A percentile compares a stretch with the other conserved stretches of the same genome.
Evolutionary conservation across 2,888 invertebrate genomes (phyloP).

Genomic region (Stenolophus ochropezus): DNA sequence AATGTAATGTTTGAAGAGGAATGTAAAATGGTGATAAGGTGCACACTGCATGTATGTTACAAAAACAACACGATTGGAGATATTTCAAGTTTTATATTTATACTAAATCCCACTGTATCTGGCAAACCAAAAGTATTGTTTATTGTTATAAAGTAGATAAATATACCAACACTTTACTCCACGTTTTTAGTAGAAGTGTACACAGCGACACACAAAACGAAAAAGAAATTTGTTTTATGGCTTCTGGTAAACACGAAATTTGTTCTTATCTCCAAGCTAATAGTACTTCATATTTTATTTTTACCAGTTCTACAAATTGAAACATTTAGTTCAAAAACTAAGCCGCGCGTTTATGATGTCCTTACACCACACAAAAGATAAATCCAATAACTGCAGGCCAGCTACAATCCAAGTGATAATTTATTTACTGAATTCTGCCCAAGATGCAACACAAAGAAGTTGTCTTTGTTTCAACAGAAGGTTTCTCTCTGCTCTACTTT

Average conservation of each 20-base stretch:
- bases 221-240: slow-evolving; percentile 28
- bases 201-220: slow-evolving; percentile 19
- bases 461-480: not conserved
- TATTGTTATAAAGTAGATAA: slow-evolving; percentile 29
- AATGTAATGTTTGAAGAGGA: not conserved
- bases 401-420: not conserved
- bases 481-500: no score
- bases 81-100: slow-evolving; percentile 28
- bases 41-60: not conserved
- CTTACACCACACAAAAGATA: not conserved
- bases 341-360: not conserved
- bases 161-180: slow-evolving; percentile 23
- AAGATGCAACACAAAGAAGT: not conserved
- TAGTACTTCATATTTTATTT: slow-evolving; percentile 41
- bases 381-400: not conserved
- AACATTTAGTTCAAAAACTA: slow-evolving; percentile 33
- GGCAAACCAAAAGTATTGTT: slow-evolving; percentile 11
- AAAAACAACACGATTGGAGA: not conserved
- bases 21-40: not conserved
- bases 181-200: not conserved
- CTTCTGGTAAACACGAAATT: slow-evolving; percentile 32
- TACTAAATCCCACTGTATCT: not conserved
- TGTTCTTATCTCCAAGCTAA: slow-evolving; percentile 24
- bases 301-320: slow-evolving; percentile 33
- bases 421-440: not conserved